phyloP scores from a whole-genome alignment of 2,113 vertebrate genomes.

The Chauna torquata region DNA sequence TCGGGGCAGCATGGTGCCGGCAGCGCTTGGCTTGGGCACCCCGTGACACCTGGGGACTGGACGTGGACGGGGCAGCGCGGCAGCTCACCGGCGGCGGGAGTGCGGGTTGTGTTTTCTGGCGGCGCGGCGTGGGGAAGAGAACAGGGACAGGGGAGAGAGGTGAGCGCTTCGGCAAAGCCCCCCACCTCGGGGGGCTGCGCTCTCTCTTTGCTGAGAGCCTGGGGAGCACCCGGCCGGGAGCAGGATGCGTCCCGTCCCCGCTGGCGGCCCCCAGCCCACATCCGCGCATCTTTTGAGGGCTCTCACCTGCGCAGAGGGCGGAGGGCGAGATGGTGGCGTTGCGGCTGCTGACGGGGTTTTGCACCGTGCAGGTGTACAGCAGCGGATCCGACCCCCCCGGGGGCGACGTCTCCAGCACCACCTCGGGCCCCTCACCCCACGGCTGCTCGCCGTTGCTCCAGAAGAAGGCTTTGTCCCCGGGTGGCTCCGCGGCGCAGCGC shows the following conservation, averaged over 20 bases:
- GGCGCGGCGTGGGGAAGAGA: not conserved
- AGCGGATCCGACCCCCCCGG: fast-evolving
- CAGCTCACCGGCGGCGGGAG: not conserved
- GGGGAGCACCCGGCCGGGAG: no score
- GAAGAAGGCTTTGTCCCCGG: fast-evolving
- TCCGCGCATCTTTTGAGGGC: fast-evolving
- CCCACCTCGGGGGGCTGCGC: fast-evolving
- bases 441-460: fast-evolving
- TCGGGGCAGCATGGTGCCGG: fast-evolving
- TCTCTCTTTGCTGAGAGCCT: not conserved
- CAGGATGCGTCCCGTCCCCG: not conserved
- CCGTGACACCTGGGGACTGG: not conserved
- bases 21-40: not conserved
- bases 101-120: not conserved
- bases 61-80: fast-evolving
- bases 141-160: not conserved
- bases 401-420: fast-evolving
- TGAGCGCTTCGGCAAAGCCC: not conserved
- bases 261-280: not conserved
- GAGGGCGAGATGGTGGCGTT: fast-evolving
- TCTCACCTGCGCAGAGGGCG: not conserved
- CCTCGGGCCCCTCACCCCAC: fast-evolving
- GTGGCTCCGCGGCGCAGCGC: fast-evolving
- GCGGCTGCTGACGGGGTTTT: not conserved
- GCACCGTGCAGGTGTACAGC: fast-evolving